These are phyloP conservation scores for Carterocephalus palaemon DNA, from an alignment of 2,888 invertebrate species.

Conservation along the genomic window DNA sequence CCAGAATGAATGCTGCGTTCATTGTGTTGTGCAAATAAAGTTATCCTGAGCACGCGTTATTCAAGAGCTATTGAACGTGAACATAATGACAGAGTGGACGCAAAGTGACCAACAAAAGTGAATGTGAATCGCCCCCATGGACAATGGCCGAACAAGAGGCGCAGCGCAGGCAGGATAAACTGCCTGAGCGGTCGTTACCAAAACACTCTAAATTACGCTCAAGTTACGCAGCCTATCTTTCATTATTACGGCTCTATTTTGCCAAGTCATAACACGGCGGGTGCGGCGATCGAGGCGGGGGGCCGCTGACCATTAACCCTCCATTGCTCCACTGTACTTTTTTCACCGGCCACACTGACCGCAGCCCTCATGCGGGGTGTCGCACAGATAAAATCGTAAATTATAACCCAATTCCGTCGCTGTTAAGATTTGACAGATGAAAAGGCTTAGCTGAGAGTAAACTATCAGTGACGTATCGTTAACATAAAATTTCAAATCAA, in stretches of 20 bases:
- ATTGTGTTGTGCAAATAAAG: slow-evolving; percentile 21
- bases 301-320: slow-evolving; percentile 58
- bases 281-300: slow-evolving; percentile 56
- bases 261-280: slow-evolving; percentile 73
- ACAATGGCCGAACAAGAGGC: slow-evolving; percentile 48
- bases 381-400: slow-evolving; percentile 76
- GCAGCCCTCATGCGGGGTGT: slow-evolving; percentile 73
- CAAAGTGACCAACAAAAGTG: slow-evolving; percentile 70
- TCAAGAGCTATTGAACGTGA: slow-evolving; percentile 47
- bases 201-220: slow-evolving; percentile 67
- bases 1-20: slow-evolving; percentile 5
- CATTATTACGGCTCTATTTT: slow-evolving; percentile 76
- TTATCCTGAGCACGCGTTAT: slow-evolving; percentile 13
- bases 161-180: slow-evolving; percentile 59
- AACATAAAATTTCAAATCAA: slow-evolving; percentile 60
- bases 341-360: slow-evolving; percentile 66
- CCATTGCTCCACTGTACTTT: slow-evolving; percentile 57
- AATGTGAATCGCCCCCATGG: slow-evolving; percentile 66
- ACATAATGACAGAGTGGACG: slow-evolving; percentile 49
- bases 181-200: slow-evolving; percentile 56
- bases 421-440: slow-evolving; percentile 77
- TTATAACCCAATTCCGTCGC: slow-evolving; percentile 77
- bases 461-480: slow-evolving; percentile 66
- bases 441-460: slow-evolving; percentile 68
- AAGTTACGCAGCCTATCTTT: slow-evolving; percentile 71